Percentiles rank a stretch among this genome's conserved stretches.
phyloP scores from a whole-genome alignment of 2,797 vertebrate species.

The Enteromius mattozi region DNA sequence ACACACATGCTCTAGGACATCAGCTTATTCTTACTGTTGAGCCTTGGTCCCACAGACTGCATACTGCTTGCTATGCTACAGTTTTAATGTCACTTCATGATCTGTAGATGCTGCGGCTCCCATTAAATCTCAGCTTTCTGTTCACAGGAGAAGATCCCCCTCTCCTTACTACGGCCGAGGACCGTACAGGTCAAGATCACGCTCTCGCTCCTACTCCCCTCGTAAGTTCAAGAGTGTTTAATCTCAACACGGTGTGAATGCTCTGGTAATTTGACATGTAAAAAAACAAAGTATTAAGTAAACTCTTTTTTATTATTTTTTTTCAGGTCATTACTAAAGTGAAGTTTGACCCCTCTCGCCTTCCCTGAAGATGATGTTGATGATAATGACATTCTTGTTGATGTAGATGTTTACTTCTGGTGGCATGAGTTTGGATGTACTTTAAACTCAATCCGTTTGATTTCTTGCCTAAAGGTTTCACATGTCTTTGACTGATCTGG shows the following conservation, averaged over 20 bases:
- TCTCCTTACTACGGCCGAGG: slow-evolving; percentile 93
- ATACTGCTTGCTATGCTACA: no score
- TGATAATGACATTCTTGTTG: not conserved
- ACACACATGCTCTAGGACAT: not conserved
- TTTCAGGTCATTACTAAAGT: slow-evolving; percentile 77
- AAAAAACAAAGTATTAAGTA: not conserved
- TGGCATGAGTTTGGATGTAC: slow-evolving; percentile 25
- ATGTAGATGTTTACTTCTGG: slow-evolving; percentile 33
- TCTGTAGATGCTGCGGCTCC: not conserved
- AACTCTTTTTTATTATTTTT: slow-evolving; percentile 47
- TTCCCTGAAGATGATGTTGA: slow-evolving; percentile 25
- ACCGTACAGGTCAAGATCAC: slow-evolving; percentile 91
- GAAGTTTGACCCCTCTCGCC: slow-evolving; percentile 23
- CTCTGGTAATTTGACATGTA: not conserved
- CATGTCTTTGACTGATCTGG: slow-evolving; percentile 30
- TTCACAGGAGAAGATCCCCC: slow-evolving; percentile 88
- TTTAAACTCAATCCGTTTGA: slow-evolving; percentile 7
- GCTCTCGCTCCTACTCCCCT: slow-evolving; percentile 94
- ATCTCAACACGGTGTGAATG: not conserved
- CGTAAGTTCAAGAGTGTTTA: slow-evolving; percentile 78
- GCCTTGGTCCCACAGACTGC: not conserved
- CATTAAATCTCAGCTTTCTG: not conserved
- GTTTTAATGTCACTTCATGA: not conserved
- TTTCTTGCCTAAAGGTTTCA: slow-evolving; percentile 35
- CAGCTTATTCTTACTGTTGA: not conserved